Base-by-base conservation (phyloP, 2,888 invertebrate genomes). In the Aphodius sticticus region DNA sequence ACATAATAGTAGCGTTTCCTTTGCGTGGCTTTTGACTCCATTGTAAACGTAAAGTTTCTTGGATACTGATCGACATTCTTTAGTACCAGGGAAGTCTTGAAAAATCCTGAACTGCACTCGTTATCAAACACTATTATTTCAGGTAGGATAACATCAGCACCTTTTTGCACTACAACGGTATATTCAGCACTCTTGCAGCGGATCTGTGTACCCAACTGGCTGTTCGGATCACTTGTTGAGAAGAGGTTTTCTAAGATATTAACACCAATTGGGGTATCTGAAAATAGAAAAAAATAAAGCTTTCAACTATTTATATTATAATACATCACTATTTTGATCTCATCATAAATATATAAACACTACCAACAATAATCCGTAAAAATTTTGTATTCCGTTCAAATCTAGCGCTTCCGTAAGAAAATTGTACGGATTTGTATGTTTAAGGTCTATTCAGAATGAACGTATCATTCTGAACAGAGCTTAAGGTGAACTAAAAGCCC, bases 201-300 rank as follows among this genome's bases (percentile, higher is more conserved):
- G 6, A 38, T 38, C 38, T 6, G 38, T 38, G 16, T 72, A 26
- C 35, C 16, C n/a, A 6, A 72, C 26, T 14, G 36, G 6, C n/a
- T n/a, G 3, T 26, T 26, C 26, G n/a, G 72, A 72, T 16, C 26
- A 72, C n/a, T 16, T 36, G 16, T 72, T 35, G 72, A 7, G 3
- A 72, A 72, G 36, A 26, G 14, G 72, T 14, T 72, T 72, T 72
- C 72, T 26, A 72, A 72, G 35, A n/a, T n/a, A n/a, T n/a, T n/a
- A n/a, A n/a, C n/a, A n/a, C n/a, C n/a, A n/a, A n/a, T n/a, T n/a
- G n/a, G 26, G 9, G 72, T 26, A 26, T 72, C 72, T 72, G 36
- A 72, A 72, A 72, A 72, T 72, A 16, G 36, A n/a, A n/a, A n/a
- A n/a, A n/a, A n/a, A n/a, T n/a, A n/a, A n/a, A n/a, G n/a, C n/a